Conservation (phyloP, 2,113 vertebrate species). For the Lynx canadensis region DNA sequence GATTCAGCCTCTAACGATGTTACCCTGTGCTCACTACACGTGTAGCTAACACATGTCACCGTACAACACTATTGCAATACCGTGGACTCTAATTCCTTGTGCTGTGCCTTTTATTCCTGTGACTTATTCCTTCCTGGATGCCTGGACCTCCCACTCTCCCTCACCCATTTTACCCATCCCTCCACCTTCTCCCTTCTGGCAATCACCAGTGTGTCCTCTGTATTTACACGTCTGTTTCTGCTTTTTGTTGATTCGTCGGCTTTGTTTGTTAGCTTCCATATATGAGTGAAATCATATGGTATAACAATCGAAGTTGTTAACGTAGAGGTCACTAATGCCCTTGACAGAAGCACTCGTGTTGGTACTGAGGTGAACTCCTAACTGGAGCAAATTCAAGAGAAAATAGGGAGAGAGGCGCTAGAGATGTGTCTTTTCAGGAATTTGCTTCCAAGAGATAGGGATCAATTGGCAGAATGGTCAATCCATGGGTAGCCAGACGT, state of each 20-base stretch:
- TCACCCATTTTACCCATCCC: neutral
- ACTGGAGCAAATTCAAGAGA: neutral
- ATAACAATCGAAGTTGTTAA: neutral
- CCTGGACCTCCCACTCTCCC: neutral
- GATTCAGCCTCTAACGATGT: neutral
- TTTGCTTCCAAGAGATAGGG: neutral
- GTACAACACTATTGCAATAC: neutral
- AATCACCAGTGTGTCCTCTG: neutral
- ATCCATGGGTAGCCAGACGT: neutral
- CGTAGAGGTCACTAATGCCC: neutral
- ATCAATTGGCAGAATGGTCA: neutral
- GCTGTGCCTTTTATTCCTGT: neutral
- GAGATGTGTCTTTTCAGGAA: neutral
- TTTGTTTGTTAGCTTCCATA: neutral
- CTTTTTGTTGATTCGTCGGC: neutral
- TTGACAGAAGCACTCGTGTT: neutral
- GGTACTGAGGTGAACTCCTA: neutral
- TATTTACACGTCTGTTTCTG: neutral
- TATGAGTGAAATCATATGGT: neutral
- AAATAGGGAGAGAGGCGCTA: neutral
- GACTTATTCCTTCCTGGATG: neutral
- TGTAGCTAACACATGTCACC: neutral
- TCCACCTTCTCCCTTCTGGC: neutral
- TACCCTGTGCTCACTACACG: neutral
- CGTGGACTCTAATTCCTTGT: neutral